Conservation (phyloP, 92 coral and sea anemone genomes). For the Parazoanthus darwini region DNA sequence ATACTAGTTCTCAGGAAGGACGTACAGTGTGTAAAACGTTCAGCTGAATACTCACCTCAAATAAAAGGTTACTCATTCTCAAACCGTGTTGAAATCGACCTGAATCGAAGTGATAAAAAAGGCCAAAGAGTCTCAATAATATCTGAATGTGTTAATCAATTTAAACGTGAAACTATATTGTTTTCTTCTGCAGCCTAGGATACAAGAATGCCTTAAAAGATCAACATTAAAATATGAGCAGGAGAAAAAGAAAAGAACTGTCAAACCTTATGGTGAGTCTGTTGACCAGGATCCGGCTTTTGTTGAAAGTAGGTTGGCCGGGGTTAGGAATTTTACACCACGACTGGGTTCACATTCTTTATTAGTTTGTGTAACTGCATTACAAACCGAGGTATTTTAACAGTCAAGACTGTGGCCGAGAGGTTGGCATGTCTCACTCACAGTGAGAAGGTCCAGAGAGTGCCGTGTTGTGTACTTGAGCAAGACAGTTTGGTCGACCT, state of each 20-base stretch:
- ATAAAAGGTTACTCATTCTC: background rate
- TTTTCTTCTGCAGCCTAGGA: conserved; percentile 67
- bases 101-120: background rate
- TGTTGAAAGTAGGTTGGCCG: background rate
- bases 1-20: too few species aligned
- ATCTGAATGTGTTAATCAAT: too few species aligned
- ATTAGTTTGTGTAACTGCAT: background rate
- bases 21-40: too few species aligned
- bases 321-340: background rate
- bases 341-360: background rate
- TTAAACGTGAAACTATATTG: background rate
- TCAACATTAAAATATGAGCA: conserved; percentile 65
- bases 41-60: background rate
- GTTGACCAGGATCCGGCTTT: background rate
- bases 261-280: conserved; percentile 45
- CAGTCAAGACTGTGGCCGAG: too few species aligned
- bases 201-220: conserved; percentile 66
- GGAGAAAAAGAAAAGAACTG: conserved; percentile 55
- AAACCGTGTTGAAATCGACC: background rate
- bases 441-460: background rate
- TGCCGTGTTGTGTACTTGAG: too few species aligned
- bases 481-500: too few species aligned
- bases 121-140: too few species aligned
- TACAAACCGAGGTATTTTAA: background rate
- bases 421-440: too few species aligned